A percentile compares a stretch with the other conserved stretches of the same genome.
These are phyloP conservation scores for Metellina segmentata DNA, from an alignment of 2,888 invertebrate species.

Conservation along the genomic window DNA sequence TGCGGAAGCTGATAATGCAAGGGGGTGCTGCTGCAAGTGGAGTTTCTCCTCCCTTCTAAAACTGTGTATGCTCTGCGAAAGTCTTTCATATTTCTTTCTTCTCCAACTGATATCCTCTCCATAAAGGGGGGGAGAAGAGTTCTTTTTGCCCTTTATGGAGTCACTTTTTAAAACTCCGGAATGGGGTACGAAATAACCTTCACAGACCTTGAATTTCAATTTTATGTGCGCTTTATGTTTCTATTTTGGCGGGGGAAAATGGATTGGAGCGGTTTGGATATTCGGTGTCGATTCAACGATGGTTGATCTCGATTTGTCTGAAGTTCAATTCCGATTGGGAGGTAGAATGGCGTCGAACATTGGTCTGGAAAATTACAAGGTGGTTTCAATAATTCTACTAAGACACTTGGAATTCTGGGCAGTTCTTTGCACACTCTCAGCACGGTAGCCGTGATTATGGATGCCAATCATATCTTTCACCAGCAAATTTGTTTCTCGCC, in stretches of 20 bases:
- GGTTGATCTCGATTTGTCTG: neutral
- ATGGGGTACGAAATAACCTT: neutral
- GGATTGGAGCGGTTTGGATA: neutral
- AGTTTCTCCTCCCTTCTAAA: neutral
- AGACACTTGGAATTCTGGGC: too few relatives aligned
- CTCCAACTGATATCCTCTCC: neutral
- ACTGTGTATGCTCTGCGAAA: neutral
- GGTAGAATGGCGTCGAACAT: too few relatives aligned
- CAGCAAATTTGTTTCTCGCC: too few relatives aligned
- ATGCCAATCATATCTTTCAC: too few relatives aligned
- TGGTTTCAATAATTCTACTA: too few relatives aligned
- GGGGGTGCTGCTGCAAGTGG: neutral
- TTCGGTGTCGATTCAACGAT: neutral
- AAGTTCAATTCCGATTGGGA: too few relatives aligned
- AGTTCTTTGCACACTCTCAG: too few relatives aligned
- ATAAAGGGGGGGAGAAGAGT: neutral
- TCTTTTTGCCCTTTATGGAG: neutral
- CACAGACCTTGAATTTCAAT: neutral
- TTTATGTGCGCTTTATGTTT: neutral
- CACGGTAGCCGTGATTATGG: too few relatives aligned
- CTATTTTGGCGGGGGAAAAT: neutral
- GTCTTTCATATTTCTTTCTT: neutral
- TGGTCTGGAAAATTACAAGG: too few relatives aligned
- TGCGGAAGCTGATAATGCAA: slow-evolving; percentile 58
- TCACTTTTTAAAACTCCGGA: neutral